phyloP scores from a whole-genome alignment of 2,888 invertebrate species.

The Neoitamus cyanurus region DNA sequence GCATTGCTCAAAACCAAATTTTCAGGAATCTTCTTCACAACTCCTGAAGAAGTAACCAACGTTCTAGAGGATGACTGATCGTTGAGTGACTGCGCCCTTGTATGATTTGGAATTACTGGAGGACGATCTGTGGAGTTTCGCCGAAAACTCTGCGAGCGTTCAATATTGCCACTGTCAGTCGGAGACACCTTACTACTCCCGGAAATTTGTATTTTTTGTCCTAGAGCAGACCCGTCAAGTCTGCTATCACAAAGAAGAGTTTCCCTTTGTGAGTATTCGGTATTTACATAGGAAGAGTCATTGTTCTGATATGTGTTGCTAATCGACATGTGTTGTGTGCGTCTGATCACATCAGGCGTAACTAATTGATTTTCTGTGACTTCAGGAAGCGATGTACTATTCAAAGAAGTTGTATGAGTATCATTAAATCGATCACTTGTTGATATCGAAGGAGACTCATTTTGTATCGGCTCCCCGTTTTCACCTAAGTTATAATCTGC shows the following conservation, averaged over 20 bases:
- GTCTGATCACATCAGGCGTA: constrained; percentile 45
- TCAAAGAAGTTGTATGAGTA: not conserved
- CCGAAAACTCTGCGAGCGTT: constrained; percentile 53
- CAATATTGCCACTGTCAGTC: constrained; percentile 38
- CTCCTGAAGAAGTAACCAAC: constrained; percentile 59
- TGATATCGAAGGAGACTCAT: not conserved
- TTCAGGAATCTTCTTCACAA: constrained; percentile 64
- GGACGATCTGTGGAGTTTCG: not conserved
- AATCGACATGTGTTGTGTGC: constrained; percentile 50
- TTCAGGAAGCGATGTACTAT: constrained; percentile 11
- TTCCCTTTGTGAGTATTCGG: constrained; percentile 63
- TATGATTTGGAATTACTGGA: constrained; percentile 43
- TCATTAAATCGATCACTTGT: not conserved
- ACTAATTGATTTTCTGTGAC: not conserved
- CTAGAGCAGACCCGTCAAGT: not conserved
- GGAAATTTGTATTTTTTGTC: not conserved
- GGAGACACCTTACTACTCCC: not conserved
- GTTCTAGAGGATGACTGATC: constrained; percentile 54
- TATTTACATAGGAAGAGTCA: constrained; percentile 63
- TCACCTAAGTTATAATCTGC: constrained; percentile 53
- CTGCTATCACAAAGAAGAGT: constrained; percentile 60
- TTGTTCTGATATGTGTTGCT: constrained; percentile 56
- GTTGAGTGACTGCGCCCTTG: constrained; percentile 50
- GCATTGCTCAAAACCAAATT: constrained; percentile 63
- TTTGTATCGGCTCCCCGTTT: constrained; percentile 20